These are phyloP conservation scores for Rhaphigaster nebulosa DNA, from an alignment of 2,888 invertebrate genomes.

Conservation along the genomic window DNA sequence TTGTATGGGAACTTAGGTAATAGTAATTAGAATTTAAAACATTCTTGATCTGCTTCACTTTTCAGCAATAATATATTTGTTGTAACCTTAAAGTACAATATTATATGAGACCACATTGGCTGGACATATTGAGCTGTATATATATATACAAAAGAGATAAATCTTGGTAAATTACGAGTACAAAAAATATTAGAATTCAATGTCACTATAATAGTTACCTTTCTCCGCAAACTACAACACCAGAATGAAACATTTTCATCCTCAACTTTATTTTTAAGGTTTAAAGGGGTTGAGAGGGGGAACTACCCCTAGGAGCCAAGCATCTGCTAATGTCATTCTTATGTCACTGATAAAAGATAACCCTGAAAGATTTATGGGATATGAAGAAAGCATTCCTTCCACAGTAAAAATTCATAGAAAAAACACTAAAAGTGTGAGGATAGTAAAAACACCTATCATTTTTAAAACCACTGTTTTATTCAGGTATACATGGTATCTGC, in stretches of 20 bases:
- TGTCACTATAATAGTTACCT: conserved; percentile 7
- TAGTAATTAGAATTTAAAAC: no score
- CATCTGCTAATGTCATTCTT: conserved; percentile 30
- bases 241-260: neutral
- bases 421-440: neutral
- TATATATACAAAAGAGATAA: no score
- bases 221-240: neutral
- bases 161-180: neutral
- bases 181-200: neutral
- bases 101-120: no score
- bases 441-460: neutral
- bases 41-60: no score
- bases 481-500: neutral
- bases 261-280: conserved; percentile 4
- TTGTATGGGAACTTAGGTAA: no score
- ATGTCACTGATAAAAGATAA: conserved; percentile 24
- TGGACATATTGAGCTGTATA: no score
- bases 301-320: neutral
- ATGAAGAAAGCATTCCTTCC: conserved; percentile 11
- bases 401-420: neutral
- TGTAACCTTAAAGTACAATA: no score
- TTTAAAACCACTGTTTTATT: neutral
- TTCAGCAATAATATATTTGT: no score
- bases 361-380: neutral
- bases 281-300: conserved; percentile 13